Conservation (phyloP, 2,113 vertebrate genomes). For the Hydropotes inermis region DNA sequence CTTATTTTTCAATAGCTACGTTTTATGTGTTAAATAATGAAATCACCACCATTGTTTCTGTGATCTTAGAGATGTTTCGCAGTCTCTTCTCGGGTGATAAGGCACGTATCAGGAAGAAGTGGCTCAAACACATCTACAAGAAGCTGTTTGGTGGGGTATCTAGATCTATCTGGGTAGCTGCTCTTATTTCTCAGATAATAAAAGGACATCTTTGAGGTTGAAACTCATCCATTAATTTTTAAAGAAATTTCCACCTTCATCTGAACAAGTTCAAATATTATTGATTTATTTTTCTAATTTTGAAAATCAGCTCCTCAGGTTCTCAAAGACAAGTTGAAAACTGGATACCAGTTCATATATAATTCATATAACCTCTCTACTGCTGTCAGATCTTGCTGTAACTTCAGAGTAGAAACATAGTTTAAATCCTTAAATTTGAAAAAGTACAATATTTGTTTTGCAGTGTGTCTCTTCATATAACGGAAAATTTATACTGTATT, state of each 20-base stretch:
- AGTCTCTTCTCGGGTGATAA: not conserved
- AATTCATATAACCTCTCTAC: not conserved
- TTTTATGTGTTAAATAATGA: not conserved
- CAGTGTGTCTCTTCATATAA: not conserved
- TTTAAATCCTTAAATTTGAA: not conserved
- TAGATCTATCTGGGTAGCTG: not conserved
- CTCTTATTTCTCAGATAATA: not conserved
- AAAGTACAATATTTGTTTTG: not conserved
- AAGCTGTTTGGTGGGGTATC: not conserved
- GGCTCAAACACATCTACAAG: not conserved
- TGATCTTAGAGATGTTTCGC: not conserved
- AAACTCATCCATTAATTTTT: conserved; percentile 37
- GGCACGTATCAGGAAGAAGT: not conserved
- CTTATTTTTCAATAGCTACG: not conserved
- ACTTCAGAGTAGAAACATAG: not conserved
- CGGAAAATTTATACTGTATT: not conserved
- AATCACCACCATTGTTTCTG: not conserved
- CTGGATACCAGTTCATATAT: not conserved
- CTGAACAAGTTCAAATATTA: conserved; percentile 29
- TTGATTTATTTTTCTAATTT: conserved; percentile 33
- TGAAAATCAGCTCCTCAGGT: conserved; percentile 22
- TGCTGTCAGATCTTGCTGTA: not conserved
- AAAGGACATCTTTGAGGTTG: not conserved
- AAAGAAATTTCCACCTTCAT: not conserved
- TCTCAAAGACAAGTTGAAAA: conserved; percentile 54